Base-by-base conservation (phyloP, 2,113 vertebrate species). In the Microtus ochrogaster region DNA sequence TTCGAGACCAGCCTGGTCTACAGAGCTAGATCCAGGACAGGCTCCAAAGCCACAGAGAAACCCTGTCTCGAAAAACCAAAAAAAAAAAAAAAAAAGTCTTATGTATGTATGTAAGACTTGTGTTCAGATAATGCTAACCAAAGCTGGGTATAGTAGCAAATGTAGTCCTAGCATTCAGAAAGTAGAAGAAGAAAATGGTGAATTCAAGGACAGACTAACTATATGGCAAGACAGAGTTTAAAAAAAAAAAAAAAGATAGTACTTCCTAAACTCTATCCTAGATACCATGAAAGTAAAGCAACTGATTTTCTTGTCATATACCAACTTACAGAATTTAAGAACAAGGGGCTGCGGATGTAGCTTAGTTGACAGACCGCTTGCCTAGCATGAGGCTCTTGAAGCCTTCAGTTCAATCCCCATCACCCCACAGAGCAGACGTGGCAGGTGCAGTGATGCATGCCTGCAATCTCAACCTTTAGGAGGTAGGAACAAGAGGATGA, bases 231-330 rank as follows among this genome's bases (percentile, higher is more conserved):
- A 49, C 44, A 28, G 10, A 47, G 74, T 49, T 44, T 16, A 30
- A 44, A 44, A 77, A 47, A 6, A 76, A 65, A 65, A 10, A 30
- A 30, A 44, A 49, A 77, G 44, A 17, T 52, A 52, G 52, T 44
- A 47, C 47, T 47, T 9, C 47, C 47, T 19, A 49, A 49, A 44
- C 77, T 81, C 49, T 72, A 94, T 84, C 17, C 82, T 81, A n/a
- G 63, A 78, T 10, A 94, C 58, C 49, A 96, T 89, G 90, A 72
- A n/a, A 39, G 17, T 36, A 96, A 91, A 94, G n/a, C 68, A 61
- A 94, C 91, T 72, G 82, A 77, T 70, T 91, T 86, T 33, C 41
- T 68, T 95, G 78, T 92, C 39, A 85, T 39, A 73, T 72, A 63
- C 16, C 61, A 77, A 39, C n/a, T 81, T 22, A 94, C 0, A 89